phyloP scores from a whole-genome alignment of 2,113 vertebrate genomes.

The Platysternon megacephalum region DNA sequence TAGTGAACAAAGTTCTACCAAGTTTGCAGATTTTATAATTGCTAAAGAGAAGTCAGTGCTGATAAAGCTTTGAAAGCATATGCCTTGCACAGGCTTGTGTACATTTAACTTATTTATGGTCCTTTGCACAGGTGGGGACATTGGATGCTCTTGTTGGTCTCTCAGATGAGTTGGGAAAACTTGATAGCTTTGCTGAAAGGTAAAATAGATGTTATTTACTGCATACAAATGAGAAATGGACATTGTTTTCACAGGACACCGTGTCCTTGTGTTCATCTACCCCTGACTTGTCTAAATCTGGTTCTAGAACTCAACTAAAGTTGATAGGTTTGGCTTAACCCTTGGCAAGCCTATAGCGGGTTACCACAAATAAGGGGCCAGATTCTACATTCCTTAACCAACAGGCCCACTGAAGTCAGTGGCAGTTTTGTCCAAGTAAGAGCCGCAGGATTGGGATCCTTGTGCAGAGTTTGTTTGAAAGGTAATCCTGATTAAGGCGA shows the following conservation, averaged over 20 bases:
- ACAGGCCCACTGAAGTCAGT: not conserved
- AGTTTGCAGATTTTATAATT: not conserved
- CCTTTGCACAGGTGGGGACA: conserved; percentile 87
- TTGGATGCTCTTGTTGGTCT: conserved; percentile 92
- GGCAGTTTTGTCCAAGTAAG: not conserved
- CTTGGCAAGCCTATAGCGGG: not conserved
- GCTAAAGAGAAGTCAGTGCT: not conserved
- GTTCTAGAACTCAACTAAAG: conserved; percentile 1
- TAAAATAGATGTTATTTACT: conserved; percentile 85
- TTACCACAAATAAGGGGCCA: not conserved
- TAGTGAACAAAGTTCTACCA: not conserved
- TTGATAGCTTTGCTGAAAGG: conserved; percentile 93
- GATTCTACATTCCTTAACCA: not conserved
- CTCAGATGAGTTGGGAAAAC: conserved; percentile 92
- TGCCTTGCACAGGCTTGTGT: not conserved
- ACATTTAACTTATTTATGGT: conserved; percentile 53
- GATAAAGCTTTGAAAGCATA: not conserved
- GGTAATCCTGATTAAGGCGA: not conserved
- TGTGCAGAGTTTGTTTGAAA: not conserved
- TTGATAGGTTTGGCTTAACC: not conserved
- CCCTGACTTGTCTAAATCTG: conserved; percentile 4
- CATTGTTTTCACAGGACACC: conserved; percentile 65
- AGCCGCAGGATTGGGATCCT: not conserved
- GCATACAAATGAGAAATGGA: conserved; percentile 68
- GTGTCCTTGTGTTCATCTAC: conserved; percentile 61